Conservation (phyloP, 2,113 vertebrate genomes). For the Oncorhynchus keta region DNA sequence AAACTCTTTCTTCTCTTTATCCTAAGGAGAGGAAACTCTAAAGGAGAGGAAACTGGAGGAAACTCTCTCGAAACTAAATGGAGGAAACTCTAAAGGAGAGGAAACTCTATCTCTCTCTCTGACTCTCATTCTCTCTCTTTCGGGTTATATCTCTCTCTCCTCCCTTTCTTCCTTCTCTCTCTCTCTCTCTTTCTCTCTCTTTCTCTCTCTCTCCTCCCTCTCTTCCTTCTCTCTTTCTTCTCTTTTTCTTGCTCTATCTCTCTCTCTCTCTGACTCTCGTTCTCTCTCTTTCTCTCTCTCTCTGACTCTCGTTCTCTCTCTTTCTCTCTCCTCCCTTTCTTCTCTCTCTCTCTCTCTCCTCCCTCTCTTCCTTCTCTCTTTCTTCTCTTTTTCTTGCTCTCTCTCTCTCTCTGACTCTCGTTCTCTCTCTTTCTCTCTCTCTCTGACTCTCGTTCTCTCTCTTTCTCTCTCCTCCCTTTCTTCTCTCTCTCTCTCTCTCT, state of each 20-base stretch:
- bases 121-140: too few relatives aligned
- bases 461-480: conserved; percentile 7
- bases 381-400: not conserved
- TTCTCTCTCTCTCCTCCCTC: not conserved
- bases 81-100: too few relatives aligned
- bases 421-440: not conserved
- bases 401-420: conserved; percentile 10
- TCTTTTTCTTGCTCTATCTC: not conserved
- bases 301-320: too few relatives aligned
- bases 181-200: too few relatives aligned
- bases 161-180: conserved; percentile 6
- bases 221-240: too few relatives aligned
- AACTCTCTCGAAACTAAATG: too few relatives aligned
- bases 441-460: not conserved
- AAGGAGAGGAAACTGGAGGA: too few relatives aligned
- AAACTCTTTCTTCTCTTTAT: too few relatives aligned
- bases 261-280: not conserved
- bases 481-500: not conserved
- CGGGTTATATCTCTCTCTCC: not conserved
- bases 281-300: too few relatives aligned
- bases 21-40: too few relatives aligned
- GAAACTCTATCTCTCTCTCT: too few relatives aligned
- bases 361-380: conserved; percentile 4
- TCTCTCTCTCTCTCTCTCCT: not conserved
- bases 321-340: too few relatives aligned